Evolutionary conservation across 2,888 invertebrate genomes (phyloP), one percentile per base, ranked within the genome.

Genomic region (Aporophyla nigra): DNA sequence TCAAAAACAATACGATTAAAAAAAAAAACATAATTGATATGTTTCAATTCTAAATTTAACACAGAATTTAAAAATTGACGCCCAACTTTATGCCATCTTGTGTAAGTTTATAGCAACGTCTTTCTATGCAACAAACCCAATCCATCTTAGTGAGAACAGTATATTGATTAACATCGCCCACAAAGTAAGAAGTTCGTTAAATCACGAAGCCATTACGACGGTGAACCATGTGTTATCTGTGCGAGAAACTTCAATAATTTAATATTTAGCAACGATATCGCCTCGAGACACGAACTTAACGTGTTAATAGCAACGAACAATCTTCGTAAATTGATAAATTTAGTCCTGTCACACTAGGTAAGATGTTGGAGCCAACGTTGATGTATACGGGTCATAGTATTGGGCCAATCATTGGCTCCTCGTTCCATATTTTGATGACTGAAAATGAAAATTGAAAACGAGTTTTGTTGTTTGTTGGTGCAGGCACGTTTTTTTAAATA

Each of bases 291-390:
- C 92, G 92, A 93, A 91, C 83, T 87, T 93, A 94, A 95, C 94
- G 94, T 95, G 95, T 95, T 95, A 95, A 95, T 95, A 94, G 88
- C 94, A 93, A 90, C 90, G 92, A 93, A 93, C 94, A 93, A 93
- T 94, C 93, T 94, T 93, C 91, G 90, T 92, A 95, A 95, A 95
- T 95, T 95, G 94, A 95, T 96, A 95, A 95, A 94, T 95, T 94
- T 93, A 90, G 90, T 85, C 92, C 93, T 94, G 93, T 93, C 93
- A 92, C 90, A 92, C 91, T 90, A 84, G 72, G 56, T 68, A n/a
- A 27, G 56, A 21, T 54, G 67, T 74, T 77, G 74, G 71, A 2
- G 46, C 84, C 80, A 84, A 81, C 49, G 62, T 83, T 84, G 69
- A 78, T 27, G 33, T 10, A 53, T 67, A 68, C 68, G 61, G 46